Conservation (phyloP, 1,140 invertebrate genomes). For the Zaprionus camerounensis region DNA sequence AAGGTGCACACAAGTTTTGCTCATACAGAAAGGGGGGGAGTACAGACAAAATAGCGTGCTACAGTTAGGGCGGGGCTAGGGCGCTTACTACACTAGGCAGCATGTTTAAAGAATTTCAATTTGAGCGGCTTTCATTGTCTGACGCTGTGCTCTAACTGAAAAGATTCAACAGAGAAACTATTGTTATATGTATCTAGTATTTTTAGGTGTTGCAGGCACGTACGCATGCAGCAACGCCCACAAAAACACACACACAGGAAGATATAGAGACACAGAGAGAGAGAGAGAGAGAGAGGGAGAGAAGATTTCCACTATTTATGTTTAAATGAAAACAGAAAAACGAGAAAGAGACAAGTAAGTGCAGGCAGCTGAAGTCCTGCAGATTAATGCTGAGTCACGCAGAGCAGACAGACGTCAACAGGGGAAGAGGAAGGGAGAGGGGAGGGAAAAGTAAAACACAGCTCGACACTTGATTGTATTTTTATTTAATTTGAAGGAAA, state of each 20-base stretch:
- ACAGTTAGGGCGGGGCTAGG: constrained; percentile 8
- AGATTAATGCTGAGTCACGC: constrained; percentile 63
- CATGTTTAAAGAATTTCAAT: constrained; percentile 74
- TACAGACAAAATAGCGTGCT: not conserved
- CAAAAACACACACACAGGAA: constrained; percentile 16
- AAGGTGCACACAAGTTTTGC: constrained; percentile 48
- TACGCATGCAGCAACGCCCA: constrained; percentile 54
- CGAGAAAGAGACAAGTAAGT: not conserved
- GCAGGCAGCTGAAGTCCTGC: constrained; percentile 41
- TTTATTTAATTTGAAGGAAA: constrained; percentile 67
- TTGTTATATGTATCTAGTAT: constrained; percentile 63
- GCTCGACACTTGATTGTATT: constrained; percentile 63
- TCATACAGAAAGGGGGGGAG: constrained; percentile 16
- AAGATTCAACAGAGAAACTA: constrained; percentile 37
- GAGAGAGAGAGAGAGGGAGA: too few species aligned
- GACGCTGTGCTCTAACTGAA: constrained; percentile 8
- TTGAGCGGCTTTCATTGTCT: constrained; percentile 58
- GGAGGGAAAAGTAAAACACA: not conserved
- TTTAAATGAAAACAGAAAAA: constrained; percentile 43
- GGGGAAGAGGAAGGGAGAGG: not conserved
- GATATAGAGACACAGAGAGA: constrained; percentile 11
- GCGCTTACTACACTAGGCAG: constrained; percentile 36
- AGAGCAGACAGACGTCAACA: constrained; percentile 1
- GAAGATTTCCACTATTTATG: constrained; percentile 37
- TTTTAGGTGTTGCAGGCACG: constrained; percentile 76